Conservation (phyloP, 2,113 vertebrate species). For the Antigone vipio region DNA sequence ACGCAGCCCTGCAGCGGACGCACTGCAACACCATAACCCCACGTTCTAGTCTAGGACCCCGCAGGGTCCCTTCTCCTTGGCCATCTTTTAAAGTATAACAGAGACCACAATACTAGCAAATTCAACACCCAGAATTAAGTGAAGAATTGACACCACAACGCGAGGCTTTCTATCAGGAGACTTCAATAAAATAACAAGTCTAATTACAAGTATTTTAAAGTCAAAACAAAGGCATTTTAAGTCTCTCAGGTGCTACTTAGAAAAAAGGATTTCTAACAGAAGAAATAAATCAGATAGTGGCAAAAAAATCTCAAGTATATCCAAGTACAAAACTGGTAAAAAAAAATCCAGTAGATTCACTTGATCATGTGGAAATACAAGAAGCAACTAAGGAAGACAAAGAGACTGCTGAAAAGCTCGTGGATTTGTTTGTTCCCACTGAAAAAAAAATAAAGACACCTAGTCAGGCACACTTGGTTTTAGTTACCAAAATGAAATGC, state of each 20-base stretch:
- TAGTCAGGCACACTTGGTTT: not conserved
- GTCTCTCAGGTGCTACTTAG: not conserved
- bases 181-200: not conserved
- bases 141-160: not conserved
- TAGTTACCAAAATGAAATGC: not conserved
- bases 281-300: not conserved
- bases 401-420: not conserved
- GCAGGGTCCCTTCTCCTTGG: not conserved
- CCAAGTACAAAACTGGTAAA: not conserved
- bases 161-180: rapidly evolving
- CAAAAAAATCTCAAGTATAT: not conserved
- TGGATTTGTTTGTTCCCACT: not conserved
- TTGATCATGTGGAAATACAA: not conserved
- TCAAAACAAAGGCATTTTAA: not conserved
- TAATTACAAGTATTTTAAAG: not conserved
- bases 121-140: not conserved
- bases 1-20: not conserved
- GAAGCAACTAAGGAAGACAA: not conserved
- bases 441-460: not conserved
- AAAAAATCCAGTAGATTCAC: not conserved
- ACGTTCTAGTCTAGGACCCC: not conserved
- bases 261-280: not conserved
- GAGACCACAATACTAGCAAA: not conserved
- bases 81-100: not conserved
- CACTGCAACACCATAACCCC: not conserved